phyloP scores from a whole-genome alignment of 2,888 invertebrate species.

The Pseudoips prasinana region DNA sequence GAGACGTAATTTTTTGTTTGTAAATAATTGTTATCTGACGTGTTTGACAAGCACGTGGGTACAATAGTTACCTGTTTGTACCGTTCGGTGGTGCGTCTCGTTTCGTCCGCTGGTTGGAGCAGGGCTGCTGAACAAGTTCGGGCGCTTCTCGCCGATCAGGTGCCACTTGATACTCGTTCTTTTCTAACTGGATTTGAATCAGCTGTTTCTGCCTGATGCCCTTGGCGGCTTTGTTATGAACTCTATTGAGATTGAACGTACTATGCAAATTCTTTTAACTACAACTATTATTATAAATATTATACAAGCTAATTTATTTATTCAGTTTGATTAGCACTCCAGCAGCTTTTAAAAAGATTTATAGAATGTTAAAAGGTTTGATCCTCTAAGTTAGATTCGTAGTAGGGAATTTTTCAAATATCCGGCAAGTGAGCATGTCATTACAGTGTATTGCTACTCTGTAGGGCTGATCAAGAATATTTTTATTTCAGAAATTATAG shows the following conservation, averaged over 20 bases:
- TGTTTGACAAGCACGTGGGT: constrained; percentile 73
- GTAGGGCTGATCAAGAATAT: background rate
- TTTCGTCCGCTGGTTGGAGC: constrained; percentile 41
- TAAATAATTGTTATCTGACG: constrained; percentile 52
- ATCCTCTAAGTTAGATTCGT: no score
- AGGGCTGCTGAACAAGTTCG: constrained; percentile 75
- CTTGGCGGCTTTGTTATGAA: constrained; percentile 39
- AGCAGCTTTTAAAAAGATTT: no score
- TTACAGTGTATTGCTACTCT: background rate
- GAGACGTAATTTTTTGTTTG: constrained; percentile 29
- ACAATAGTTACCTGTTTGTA: constrained; percentile 76
- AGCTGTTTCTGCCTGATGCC: constrained; percentile 64
- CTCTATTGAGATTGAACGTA: constrained; percentile 1
- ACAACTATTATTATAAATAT: no score
- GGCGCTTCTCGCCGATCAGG: constrained; percentile 74
- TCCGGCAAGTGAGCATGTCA: background rate
- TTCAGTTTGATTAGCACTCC: no score
- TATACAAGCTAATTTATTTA: no score
- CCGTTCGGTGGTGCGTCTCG: constrained; percentile 64
- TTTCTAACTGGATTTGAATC: constrained; percentile 78
- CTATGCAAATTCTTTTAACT: no score
- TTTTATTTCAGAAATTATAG: constrained; percentile 63
- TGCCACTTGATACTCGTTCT: constrained; percentile 77
- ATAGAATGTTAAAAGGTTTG: no score
- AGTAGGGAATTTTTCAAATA: no score